Evolutionary conservation across 2,113 vertebrate species (phyloP).

Genomic region (Trichomycterus rosablanca): DNA sequence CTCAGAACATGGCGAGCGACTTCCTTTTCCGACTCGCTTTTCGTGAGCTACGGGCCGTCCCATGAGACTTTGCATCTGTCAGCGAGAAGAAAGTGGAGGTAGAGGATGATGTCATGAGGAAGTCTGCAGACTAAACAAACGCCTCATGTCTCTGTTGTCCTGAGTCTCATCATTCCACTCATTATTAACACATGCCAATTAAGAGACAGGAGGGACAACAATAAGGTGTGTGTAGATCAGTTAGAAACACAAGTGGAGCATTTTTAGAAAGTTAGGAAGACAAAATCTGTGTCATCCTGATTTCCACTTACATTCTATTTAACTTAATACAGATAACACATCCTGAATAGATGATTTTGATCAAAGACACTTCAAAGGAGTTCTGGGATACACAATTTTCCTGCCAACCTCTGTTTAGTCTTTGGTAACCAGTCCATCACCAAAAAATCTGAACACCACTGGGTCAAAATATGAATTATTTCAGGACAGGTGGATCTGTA

Average conservation of each 20-base stretch:
- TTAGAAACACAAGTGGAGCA: not conserved
- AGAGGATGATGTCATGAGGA: slow-evolving; percentile 35
- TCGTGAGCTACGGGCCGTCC: slow-evolving; percentile 27
- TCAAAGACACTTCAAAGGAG: too few relatives aligned
- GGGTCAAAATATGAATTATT: too few relatives aligned
- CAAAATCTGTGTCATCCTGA: not conserved
- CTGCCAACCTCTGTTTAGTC: too few relatives aligned
- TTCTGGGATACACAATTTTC: too few relatives aligned
- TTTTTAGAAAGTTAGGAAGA: slow-evolving; percentile 1
- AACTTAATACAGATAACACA: too few relatives aligned
- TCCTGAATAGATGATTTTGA: too few relatives aligned
- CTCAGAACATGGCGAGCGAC: slow-evolving; percentile 28
- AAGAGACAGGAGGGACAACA: not conserved
- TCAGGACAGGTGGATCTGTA: too few relatives aligned
- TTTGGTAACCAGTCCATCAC: too few relatives aligned
- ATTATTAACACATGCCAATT: slow-evolving; percentile 44
- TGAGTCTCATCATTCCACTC: slow-evolving; percentile 44
- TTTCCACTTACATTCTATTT: too few relatives aligned
- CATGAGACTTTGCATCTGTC: slow-evolving; percentile 34
- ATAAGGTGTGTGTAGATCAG: not conserved
- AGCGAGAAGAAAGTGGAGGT: slow-evolving; percentile 31
- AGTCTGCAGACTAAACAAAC: slow-evolving; percentile 41
- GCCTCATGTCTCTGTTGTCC: slow-evolving; percentile 30
- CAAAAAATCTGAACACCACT: too few relatives aligned
- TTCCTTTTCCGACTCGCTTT: slow-evolving; percentile 29